Base-by-base conservation (phyloP, 2,113 vertebrate genomes). In the Ceyx melanurus region DNA sequence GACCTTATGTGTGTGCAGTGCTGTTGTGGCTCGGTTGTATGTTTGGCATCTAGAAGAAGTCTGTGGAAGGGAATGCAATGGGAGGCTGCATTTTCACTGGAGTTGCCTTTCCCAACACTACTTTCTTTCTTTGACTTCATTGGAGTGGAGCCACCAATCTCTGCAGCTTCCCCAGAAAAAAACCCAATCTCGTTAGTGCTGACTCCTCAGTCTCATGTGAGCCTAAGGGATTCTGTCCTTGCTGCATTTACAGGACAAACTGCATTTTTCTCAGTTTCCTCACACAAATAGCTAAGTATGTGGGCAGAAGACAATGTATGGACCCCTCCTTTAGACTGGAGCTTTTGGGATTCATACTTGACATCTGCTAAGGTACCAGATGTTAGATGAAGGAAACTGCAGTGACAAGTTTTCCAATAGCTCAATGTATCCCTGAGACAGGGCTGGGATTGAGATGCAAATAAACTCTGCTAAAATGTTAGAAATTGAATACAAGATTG, bases 131-230 rank as follows among this genome's bases (percentile, higher is more conserved):
- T 42, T 79, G 26, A 2, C 1, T 25, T 35, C 13, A 18, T 2
- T 43, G 22, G 21, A 64, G 22, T 22, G 33, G 51, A 73, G 23
- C 5, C 0, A 2, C 50, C 48, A 74, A 64, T 33, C 21, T 46
- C 54, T 79, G 62, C n/a, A 60, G 10, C 23, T 46, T 74, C 28
- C 13, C 20, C 28, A 76, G 46, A 60, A 43, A 28, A 74, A 13
- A 43, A 37, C 35, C 35, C 28, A 53, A 16, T 42, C 29, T 72
- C 17, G 64, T 19, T 1, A 0, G 13, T 54, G 0, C 0, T 60
- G 26, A 15, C n/a, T 71, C 17, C n/a, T 88, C 31, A 62, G 48
- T 10, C 43, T 81, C n/a, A 74, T 5, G 17, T 60, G 64, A 89
- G 23, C 20, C 53, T 67, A 51, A 71, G 29, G 17, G 40, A 60